These are phyloP conservation scores for Calcarius lapponicus DNA, from an alignment of 2,797 vertebrate genomes.

Conservation along the genomic window DNA sequence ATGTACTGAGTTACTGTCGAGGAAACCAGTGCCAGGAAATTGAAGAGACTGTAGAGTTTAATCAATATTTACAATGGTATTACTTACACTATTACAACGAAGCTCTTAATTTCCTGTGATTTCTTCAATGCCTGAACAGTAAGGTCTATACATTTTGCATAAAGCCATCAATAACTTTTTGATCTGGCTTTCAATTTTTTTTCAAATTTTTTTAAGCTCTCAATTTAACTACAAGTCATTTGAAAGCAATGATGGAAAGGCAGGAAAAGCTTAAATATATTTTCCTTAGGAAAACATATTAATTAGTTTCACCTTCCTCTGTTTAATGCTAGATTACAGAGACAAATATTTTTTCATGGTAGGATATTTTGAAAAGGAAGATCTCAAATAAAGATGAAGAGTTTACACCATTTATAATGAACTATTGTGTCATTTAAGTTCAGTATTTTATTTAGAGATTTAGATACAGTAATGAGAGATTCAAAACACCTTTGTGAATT, in stretches of 20 bases:
- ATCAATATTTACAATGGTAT: neutral
- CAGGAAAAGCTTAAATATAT: neutral
- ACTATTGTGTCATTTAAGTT: neutral
- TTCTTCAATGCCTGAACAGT: neutral
- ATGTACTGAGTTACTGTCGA: neutral
- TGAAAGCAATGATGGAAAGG: neutral
- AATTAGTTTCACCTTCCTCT: neutral
- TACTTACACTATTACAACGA: neutral
- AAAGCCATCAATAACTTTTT: neutral
- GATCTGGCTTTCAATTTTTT: neutral
- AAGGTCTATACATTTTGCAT: neutral
- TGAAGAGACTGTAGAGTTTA: neutral
- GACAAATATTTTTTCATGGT: neutral
- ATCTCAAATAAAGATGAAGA: neutral
- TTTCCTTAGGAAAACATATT: neutral
- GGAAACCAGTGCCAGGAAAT: neutral
- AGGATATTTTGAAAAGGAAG: neutral
- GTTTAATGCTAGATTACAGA: neutral
- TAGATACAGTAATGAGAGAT: neutral
- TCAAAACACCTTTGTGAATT: neutral
- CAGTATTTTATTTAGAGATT: neutral
- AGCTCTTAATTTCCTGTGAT: neutral
- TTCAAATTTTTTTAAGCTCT: neutral
- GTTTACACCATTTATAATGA: neutral
- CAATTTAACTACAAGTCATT: neutral